phyloP scores from a whole-genome alignment of 2,797 vertebrate genomes.

The Chaetophractus vellerosus region DNA sequence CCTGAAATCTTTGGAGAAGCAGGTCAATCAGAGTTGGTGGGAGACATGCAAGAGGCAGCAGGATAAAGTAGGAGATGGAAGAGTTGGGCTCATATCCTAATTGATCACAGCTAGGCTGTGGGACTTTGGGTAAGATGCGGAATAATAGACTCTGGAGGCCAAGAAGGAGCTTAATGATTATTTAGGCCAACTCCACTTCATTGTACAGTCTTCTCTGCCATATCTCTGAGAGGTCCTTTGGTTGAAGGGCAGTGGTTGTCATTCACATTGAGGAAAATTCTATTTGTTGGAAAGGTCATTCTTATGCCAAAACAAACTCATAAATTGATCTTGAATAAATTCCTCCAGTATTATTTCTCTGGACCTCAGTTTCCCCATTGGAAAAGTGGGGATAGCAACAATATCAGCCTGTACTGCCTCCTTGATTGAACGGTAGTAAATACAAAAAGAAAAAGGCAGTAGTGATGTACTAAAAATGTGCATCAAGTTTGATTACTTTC shows the following conservation, averaged over 20 bases:
- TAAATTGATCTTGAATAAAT: neutral
- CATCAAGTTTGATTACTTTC: neutral
- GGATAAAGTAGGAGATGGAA: neutral
- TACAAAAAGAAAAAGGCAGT: neutral
- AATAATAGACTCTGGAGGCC: neutral
- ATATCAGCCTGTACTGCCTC: neutral
- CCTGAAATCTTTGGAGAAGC: conserved; percentile 20
- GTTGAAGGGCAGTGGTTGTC: neutral
- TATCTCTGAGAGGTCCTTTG: neutral
- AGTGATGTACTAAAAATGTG: neutral
- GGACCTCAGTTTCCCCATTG: neutral
- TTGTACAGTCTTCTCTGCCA: neutral
- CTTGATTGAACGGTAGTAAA: neutral
- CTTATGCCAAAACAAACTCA: neutral
- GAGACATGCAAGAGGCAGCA: neutral
- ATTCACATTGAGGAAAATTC: neutral
- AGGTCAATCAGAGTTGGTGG: neutral
- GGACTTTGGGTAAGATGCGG: neutral
- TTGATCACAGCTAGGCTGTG: neutral
- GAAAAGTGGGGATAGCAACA: neutral
- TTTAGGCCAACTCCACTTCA: neutral
- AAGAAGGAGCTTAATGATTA: neutral
- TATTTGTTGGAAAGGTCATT: neutral
- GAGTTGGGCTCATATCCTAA: neutral
- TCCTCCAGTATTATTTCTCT: neutral